Conservation (phyloP, 2,888 invertebrate genomes). For the Parnassius orleans region DNA sequence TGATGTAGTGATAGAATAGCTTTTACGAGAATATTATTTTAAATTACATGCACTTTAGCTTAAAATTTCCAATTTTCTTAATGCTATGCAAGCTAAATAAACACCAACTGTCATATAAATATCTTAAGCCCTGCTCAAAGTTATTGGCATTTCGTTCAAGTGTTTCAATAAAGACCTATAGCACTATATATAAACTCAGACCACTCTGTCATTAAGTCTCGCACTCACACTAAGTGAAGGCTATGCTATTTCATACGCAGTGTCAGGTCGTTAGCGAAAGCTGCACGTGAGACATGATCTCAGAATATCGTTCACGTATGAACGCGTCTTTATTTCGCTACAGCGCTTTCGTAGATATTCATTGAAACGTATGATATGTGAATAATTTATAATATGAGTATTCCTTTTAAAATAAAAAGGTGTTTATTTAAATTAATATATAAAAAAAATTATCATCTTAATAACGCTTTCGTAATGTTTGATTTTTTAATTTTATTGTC, state of each 20-base stretch:
- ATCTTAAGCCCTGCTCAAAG: too few species aligned
- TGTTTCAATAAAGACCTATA: background rate
- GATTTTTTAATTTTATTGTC: too few species aligned
- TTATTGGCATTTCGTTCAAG: background rate
- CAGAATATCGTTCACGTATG: constrained; percentile 24
- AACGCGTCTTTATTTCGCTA: constrained; percentile 17
- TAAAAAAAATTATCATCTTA: too few species aligned
- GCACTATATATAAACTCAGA: background rate
- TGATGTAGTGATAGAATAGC: too few species aligned
- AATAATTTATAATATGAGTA: background rate
- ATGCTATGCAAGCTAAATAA: too few species aligned
- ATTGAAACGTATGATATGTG: constrained; percentile 14
- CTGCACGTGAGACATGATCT: constrained; percentile 17
- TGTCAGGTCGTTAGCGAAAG: constrained; percentile 26
- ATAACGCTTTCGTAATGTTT: too few species aligned
- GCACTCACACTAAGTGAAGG: constrained; percentile 5
- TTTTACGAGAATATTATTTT: too few species aligned
- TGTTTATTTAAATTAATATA: too few species aligned
- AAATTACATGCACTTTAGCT: too few species aligned
- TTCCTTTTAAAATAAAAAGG: too few species aligned
- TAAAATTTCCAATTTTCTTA: too few species aligned
- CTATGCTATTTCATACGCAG: constrained; percentile 25
- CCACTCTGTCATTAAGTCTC: background rate
- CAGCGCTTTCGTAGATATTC: constrained; percentile 19
- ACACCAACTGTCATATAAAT: too few species aligned